A percentile compares a stretch with the other conserved stretches of the same genome.
These are phyloP conservation scores for Coryphaenoides rupestris DNA, from an alignment of 2,113 vertebrate genomes.

Conservation along the genomic window DNA sequence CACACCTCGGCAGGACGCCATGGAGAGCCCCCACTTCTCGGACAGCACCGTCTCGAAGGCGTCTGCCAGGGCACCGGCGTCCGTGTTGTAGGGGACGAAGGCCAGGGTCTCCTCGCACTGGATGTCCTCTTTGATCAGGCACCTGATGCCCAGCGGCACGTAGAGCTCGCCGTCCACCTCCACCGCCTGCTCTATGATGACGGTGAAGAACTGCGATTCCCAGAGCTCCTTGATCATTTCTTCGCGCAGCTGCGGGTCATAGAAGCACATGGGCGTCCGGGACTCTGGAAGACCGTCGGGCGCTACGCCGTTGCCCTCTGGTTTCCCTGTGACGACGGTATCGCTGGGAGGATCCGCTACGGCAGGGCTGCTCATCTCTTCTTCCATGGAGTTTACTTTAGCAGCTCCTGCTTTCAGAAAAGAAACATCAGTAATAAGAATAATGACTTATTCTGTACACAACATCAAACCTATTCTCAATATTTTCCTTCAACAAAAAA, in stretches of 20 bases:
- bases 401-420: constrained; percentile 20
- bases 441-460: too few species aligned
- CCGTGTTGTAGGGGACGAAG: constrained; percentile 61
- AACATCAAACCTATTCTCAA: too few species aligned
- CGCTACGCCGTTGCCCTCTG: constrained; percentile 4
- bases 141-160: constrained; percentile 72
- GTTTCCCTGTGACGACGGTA: not conserved
- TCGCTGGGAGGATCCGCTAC: constrained; percentile 20
- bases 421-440: not conserved
- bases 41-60: constrained; percentile 62
- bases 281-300: constrained; percentile 17
- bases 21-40: constrained; percentile 76
- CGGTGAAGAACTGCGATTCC: constrained; percentile 72
- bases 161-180: constrained; percentile 64
- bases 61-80: constrained; percentile 55
- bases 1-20: constrained; percentile 74
- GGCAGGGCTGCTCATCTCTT: not conserved
- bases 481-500: too few species aligned
- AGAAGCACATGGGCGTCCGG: constrained; percentile 58
- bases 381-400: constrained; percentile 15
- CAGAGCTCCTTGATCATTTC: constrained; percentile 71
- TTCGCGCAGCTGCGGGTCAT: constrained; percentile 63
- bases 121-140: constrained; percentile 67
- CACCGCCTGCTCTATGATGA: constrained; percentile 64
- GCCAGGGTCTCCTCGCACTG: constrained; percentile 74